Percentiles rank a stretch among this genome's conserved stretches.
Evolutionary conservation across 2,888 invertebrate species (phyloP).

Genomic region (Trichacis sp.): DNA sequence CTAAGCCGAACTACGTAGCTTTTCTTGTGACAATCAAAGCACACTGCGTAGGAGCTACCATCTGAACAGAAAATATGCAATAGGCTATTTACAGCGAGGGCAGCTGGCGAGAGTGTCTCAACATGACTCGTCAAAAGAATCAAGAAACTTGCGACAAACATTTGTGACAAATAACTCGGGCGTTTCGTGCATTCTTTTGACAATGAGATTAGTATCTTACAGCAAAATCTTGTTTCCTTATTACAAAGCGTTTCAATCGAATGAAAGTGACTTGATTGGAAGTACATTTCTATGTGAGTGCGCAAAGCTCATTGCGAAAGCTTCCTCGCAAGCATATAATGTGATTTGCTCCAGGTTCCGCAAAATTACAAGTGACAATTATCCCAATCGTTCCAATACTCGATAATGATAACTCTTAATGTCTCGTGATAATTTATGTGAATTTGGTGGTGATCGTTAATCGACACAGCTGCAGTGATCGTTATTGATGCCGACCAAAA

Average conservation of each 20-base stretch:
- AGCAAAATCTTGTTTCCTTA: no score
- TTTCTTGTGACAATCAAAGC: conserved; percentile 67
- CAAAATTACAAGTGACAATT: no score
- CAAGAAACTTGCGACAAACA: no score
- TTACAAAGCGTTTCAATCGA: no score
- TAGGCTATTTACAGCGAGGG: conserved; percentile 63
- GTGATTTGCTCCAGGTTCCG: no score
- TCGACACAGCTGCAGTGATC: background rate
- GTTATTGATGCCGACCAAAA: background rate
- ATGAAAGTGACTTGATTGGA: no score
- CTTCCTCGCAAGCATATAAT: background rate
- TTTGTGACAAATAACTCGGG: no score
- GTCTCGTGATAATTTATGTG: background rate
- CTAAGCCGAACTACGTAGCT: conserved; percentile 67
- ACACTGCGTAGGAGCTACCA: conserved; percentile 66
- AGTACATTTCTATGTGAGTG: background rate
- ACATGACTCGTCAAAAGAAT: background rate
- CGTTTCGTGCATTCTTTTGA: background rate
- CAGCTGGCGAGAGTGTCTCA: conserved; percentile 42
- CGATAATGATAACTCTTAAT: background rate
- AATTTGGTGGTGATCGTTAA: background rate
- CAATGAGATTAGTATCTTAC: background rate
- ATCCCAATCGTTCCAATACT: no score
- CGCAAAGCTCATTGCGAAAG: conserved; percentile 4
- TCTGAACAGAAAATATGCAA: conserved; percentile 66